Evolutionary conservation across 2,797 vertebrate species (phyloP), one percentile per base, ranked within the genome.

Genomic region (Megalops cyprinoides): DNA sequence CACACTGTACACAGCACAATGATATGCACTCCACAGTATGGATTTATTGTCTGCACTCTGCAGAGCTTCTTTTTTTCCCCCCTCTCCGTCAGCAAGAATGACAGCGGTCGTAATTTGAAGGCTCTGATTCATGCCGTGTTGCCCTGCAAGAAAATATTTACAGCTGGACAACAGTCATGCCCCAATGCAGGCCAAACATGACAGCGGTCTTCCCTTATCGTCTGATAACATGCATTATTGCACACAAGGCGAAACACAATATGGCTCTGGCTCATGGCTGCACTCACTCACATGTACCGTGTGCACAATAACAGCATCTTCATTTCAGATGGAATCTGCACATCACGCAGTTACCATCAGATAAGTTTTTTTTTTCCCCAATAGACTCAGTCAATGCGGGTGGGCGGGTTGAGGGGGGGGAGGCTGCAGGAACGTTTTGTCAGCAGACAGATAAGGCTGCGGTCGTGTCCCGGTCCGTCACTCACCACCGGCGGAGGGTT

Each of bases 381-480:
- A 67, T 55, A 46, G 34, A 46, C 44, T 73, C 77, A 75, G 37
- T 69, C 37, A 37, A 34, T 49, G 39, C 69, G 56, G 58, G 73
- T 12, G 67, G 71, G 51, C 6, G 55, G 65, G 51, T 74, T 9
- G 76, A 77, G 69, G 2, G 65, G 37, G 20, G 44, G 23, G 37
- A 44, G 74, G 10, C n/a, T 6, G 53, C 37, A 37, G 74, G 75
- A 83, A 78, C n/a, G 74, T 65, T 65, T 56, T 81, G 82, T 84
- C 76, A 84, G 79, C 79, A 75, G 75, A 75, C 76, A 84, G 76
- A 84, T 79, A 81, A 81, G 67, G 48, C 79, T 18, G 49, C 46
- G 23, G 76, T 51, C 46, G 15, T 49, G 53, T 74, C 62, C 58
- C 78, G 78, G 44, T 69, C 76, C 81, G 87, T 88, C 85, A 83